Evolutionary conservation across 2,888 invertebrate genomes (phyloP), one percentile per base, ranked within the genome.

Genomic region (Andrena hattorfiana): DNA sequence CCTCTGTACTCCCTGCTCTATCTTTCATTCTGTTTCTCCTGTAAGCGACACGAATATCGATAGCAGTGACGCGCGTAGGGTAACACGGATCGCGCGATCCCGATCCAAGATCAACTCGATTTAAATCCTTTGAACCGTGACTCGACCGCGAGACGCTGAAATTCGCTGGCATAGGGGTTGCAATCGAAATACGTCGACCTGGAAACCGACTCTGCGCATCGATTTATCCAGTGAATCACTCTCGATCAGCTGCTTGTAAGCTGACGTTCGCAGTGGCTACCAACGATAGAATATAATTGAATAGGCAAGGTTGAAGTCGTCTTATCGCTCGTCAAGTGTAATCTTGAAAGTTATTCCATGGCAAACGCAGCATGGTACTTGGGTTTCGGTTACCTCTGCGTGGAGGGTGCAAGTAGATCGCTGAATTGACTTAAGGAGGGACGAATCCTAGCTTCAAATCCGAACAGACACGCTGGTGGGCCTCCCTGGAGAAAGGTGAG

Each of bases 91-190:
- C 77, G 86, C 63, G 66, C 28, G 59, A 75, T 79, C 75, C 51
- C 68, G 70, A 59, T 74, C 75, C 77, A 69, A 66, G 81, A 66
- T 71, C 73, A 87, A 87, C 83, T 89, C 89, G 86, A 89, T 90
- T 88, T 85, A 85, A 88, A 89, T 87, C 84, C 87, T 78, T 77
- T 84, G 89, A 89, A 89, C 86, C 87, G 83, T 83, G 81, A 81
- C 78, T 76, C 67, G 51, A 56, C 20, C 62, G 32, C 20, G 35
- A 30, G 51, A 23, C n/a, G 56, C 63, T 48, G 26, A 35, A 20
- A 59, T 56, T 71, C 49, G 32, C 60, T 23, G 28, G 13, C 42
- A n/a, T 4, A 42, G 42, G 42, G 42, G 42, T 16, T 42, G 42
- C 16, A 42, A 42, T 42, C 42, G 42, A 42, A 42, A 42, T 16